Evolutionary conservation across 2,797 vertebrate species (phyloP).

Genomic region (Mormyrops attenuatus): DNA sequence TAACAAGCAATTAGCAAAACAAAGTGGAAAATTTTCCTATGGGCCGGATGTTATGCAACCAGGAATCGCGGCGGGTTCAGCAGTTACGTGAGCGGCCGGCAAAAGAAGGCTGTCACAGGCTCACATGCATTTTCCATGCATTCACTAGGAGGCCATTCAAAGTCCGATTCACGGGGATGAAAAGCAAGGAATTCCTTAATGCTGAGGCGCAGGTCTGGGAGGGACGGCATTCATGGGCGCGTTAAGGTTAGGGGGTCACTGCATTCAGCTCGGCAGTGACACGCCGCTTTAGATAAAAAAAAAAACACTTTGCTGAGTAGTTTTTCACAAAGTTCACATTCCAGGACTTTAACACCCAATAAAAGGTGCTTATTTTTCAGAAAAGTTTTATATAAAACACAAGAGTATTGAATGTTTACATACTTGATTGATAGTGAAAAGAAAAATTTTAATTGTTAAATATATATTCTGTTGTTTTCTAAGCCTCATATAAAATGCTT

Average conservation of each 20-base stretch:
- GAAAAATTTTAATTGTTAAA: background rate
- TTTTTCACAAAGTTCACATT: background rate
- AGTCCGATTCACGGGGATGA: background rate
- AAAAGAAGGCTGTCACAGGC: background rate
- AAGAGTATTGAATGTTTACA: background rate
- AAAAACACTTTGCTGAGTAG: background rate
- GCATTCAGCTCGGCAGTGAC: background rate
- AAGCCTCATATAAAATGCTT: background rate
- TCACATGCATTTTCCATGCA: background rate
- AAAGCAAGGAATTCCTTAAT: background rate
- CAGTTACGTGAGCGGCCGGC: background rate
- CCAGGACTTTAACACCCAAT: background rate
- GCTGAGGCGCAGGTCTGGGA: background rate
- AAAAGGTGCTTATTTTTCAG: background rate
- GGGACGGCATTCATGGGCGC: background rate
- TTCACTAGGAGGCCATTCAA: background rate
- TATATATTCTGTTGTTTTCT: background rate
- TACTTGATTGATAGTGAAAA: background rate
- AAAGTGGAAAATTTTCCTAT: slow-evolving; percentile 11
- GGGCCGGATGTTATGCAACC: slow-evolving; percentile 17
- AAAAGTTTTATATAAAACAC: background rate
- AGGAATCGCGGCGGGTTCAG: background rate
- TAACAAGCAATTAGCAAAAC: slow-evolving; percentile 6
- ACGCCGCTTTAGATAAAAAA: background rate
- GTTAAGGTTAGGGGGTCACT: background rate